A percentile compares a stretch with the other conserved stretches of the same genome.
Conservation (phyloP, 2,888 invertebrate genomes). For the Heterodera filipjevi region DNA sequence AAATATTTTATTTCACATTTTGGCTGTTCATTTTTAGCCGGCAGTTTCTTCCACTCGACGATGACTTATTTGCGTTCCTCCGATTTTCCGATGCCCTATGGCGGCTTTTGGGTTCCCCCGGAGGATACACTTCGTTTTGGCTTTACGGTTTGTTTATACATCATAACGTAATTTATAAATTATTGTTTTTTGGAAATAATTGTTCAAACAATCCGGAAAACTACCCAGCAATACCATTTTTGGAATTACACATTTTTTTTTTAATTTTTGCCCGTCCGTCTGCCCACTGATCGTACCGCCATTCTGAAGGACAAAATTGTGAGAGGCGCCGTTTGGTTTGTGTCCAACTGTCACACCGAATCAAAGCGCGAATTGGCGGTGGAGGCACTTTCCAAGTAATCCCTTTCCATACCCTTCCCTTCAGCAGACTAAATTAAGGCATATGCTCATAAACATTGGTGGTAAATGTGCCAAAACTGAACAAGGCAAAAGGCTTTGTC, state of each 20-base stretch:
- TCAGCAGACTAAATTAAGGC: slow-evolving; percentile 45
- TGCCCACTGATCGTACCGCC: slow-evolving; percentile 41
- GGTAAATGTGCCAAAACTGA: slow-evolving; percentile 53
- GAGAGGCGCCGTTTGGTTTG: slow-evolving; percentile 55
- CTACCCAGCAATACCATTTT: not conserved
- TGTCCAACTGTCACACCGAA: slow-evolving; percentile 61
- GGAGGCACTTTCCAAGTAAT: slow-evolving; percentile 50
- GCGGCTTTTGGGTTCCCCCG: slow-evolving; percentile 57
- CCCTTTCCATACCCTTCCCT: too few relatives aligned
- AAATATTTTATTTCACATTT: too few relatives aligned
- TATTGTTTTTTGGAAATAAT: too few relatives aligned
- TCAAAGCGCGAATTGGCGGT: slow-evolving; percentile 52
- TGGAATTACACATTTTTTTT: not conserved
- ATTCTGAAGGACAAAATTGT: slow-evolving; percentile 49
- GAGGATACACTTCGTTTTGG: slow-evolving; percentile 45
- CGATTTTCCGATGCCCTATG: slow-evolving; percentile 67
- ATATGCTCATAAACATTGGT: slow-evolving; percentile 54
- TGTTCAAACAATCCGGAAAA: too few relatives aligned
- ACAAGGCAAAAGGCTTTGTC: slow-evolving; percentile 44
- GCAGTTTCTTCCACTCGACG: slow-evolving; percentile 69
- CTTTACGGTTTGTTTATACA: not conserved
- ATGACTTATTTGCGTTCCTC: slow-evolving; percentile 69
- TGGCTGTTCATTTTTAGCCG: slow-evolving; percentile 22
- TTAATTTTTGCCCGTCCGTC: slow-evolving; percentile 24
- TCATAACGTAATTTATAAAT: too few relatives aligned